Percentiles rank a stretch among this genome's conserved stretches.
phyloP scores from a whole-genome alignment of 2,113 vertebrate species.

The Azemiops feae region DNA sequence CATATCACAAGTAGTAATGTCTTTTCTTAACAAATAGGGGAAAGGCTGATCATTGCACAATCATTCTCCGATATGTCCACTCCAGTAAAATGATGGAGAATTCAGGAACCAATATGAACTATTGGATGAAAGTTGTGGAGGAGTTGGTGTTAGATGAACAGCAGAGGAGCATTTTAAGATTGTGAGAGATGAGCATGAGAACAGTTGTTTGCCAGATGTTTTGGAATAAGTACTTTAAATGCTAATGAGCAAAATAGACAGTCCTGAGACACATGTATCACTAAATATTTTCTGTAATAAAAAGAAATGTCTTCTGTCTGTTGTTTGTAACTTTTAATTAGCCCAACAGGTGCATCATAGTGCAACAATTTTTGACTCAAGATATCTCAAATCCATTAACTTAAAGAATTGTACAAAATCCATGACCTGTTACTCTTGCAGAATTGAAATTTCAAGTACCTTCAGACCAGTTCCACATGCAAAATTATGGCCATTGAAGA shows the following conservation, averaged over 20 bases:
- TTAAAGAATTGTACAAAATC: not conserved
- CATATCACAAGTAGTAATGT: too few species aligned
- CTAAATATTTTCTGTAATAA: not conserved
- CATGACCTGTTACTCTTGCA: not conserved
- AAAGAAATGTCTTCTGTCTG: not conserved
- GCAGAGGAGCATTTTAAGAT: not conserved
- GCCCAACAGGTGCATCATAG: not conserved
- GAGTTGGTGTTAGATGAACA: not conserved
- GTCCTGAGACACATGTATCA: not conserved
- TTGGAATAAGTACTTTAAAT: not conserved
- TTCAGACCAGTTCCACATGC: not conserved
- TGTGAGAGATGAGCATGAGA: not conserved
- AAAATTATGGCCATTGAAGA: not conserved
- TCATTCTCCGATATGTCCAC: not conserved
- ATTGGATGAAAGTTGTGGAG: not conserved
- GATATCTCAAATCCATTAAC: not conserved
- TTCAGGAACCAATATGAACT: not conserved
- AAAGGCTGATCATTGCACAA: not conserved
- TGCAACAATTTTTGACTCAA: not conserved
- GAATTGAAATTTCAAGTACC: not conserved
- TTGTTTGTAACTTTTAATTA: not conserved
- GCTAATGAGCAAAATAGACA: not conserved
- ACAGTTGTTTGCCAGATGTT: slow-evolving; percentile 10
- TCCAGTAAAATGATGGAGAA: not conserved
- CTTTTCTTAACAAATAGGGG: not conserved